Evolutionary conservation across 2,888 invertebrate genomes (phyloP).

Genomic region (Eilema sororculum): DNA sequence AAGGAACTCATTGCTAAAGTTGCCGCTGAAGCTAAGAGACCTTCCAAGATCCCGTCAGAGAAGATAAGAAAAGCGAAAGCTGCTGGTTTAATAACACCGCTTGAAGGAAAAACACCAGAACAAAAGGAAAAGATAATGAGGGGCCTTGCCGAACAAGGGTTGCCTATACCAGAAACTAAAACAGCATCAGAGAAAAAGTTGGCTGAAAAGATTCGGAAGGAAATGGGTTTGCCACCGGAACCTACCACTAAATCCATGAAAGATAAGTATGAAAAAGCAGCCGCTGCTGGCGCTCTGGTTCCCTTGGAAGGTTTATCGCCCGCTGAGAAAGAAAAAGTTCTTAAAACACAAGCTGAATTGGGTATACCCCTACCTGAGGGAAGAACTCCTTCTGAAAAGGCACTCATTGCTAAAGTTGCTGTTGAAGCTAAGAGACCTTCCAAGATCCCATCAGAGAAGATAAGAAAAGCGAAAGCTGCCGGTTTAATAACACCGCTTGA

Average conservation of each 20-base stretch:
- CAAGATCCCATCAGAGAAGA: background rate
- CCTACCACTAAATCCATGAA: conserved; percentile 44
- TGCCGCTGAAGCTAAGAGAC: background rate
- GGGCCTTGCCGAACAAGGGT: background rate
- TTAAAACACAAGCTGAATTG: conserved; percentile 17
- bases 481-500: conserved; percentile 23
- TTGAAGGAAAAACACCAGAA: conserved; percentile 20
- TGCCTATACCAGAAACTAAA: conserved; percentile 18
- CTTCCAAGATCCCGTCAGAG: background rate
- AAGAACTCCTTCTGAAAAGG: conserved; percentile 1
- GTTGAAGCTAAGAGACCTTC: background rate
- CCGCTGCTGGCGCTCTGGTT: background rate
- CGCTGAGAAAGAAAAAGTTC: conserved; percentile 25
- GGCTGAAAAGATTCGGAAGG: conserved; percentile 21
- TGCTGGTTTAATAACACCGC: conserved; percentile 19
- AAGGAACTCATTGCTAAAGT: conserved; percentile 2
- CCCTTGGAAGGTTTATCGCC: background rate
- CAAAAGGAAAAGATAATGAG: conserved; percentile 5
- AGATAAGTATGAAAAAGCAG: background rate
- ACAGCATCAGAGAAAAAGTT: conserved; percentile 32
- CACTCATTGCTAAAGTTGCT: background rate
- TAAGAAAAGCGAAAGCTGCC: background rate
- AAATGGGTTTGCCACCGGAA: conserved; percentile 39
- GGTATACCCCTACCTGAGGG: conserved; percentile 20
- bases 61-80: background rate